Evolutionary conservation across 2,888 invertebrate genomes (phyloP).

Genomic region (Didymodactylos carnosus): DNA sequence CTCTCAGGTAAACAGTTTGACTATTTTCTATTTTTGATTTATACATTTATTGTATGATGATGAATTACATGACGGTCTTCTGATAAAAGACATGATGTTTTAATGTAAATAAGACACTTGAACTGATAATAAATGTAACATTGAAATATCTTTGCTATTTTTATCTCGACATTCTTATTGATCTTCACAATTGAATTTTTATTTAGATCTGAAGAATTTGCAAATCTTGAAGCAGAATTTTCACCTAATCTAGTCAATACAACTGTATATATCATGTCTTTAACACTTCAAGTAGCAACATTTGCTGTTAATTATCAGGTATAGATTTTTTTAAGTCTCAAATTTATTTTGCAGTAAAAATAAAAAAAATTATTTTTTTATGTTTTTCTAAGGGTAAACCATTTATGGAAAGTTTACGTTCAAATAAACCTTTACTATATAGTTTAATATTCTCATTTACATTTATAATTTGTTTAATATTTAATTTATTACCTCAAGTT

Average conservation of each 20-base stretch:
- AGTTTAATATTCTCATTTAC: slow-evolving; percentile 63
- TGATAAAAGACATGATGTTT: too few species aligned
- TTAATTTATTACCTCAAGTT: slow-evolving; percentile 63
- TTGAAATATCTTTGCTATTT: too few species aligned
- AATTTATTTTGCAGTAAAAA: too few species aligned
- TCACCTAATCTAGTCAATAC: slow-evolving; percentile 83
- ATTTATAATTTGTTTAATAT: slow-evolving; percentile 48
- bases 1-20: slow-evolving; percentile 39
- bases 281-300: slow-evolving; percentile 87
- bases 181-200: too few species aligned
- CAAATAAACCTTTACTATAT: slow-evolving; percentile 76
- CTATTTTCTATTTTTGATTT: too few species aligned
- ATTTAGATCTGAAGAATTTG: slow-evolving; percentile 25
- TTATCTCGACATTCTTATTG: too few species aligned
- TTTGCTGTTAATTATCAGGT: slow-evolving; percentile 98
- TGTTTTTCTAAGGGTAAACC: slow-evolving; percentile 61
- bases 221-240: slow-evolving; percentile 50
- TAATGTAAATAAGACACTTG: too few species aligned
- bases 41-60: too few species aligned
- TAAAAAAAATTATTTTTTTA: background rate
- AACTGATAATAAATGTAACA: too few species aligned
- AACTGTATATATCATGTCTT: slow-evolving; percentile 90
- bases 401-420: slow-evolving; percentile 83
- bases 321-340: slow-evolving; percentile 22
- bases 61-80: too few species aligned